These are phyloP conservation scores for Ellobium chinense DNA, from an alignment of 2,888 invertebrate species.

Conservation along the genomic window DNA sequence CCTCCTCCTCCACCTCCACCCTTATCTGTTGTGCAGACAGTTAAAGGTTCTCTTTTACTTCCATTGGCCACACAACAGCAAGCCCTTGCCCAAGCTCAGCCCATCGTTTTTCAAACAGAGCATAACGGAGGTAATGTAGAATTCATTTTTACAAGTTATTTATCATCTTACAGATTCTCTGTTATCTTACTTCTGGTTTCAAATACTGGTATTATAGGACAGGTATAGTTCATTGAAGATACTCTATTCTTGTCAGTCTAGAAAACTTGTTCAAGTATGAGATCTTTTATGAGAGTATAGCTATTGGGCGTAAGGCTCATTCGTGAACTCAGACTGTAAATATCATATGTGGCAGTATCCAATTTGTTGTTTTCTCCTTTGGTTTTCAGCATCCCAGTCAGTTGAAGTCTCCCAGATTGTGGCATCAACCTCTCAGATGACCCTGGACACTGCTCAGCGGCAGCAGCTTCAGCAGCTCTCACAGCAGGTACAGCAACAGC, in stretches of 20 bases:
- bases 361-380: too few relatives aligned
- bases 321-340: too few relatives aligned
- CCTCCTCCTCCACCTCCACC: slow-evolving; percentile 52
- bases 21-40: slow-evolving; percentile 27
- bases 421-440: slow-evolving; percentile 41
- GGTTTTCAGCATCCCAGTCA: slow-evolving; percentile 21
- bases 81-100: slow-evolving; percentile 44
- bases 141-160: not conserved
- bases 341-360: too few relatives aligned
- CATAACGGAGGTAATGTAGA: slow-evolving; percentile 50
- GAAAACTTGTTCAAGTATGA: too few relatives aligned
- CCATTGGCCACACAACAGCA: slow-evolving; percentile 35
- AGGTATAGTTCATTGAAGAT: too few relatives aligned
- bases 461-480: slow-evolving; percentile 77
- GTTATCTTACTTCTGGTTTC: too few relatives aligned
- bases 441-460: slow-evolving; percentile 66
- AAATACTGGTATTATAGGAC: too few relatives aligned
- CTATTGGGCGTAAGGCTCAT: too few relatives aligned
- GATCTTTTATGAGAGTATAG: too few relatives aligned
- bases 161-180: not conserved
- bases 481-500: slow-evolving; percentile 67
- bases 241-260: too few relatives aligned
- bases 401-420: slow-evolving; percentile 32
- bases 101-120: slow-evolving; percentile 49
- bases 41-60: slow-evolving; percentile 20